Base-by-base conservation (phyloP, 2,797 vertebrate species). In the Catostomus latipinnis region DNA sequence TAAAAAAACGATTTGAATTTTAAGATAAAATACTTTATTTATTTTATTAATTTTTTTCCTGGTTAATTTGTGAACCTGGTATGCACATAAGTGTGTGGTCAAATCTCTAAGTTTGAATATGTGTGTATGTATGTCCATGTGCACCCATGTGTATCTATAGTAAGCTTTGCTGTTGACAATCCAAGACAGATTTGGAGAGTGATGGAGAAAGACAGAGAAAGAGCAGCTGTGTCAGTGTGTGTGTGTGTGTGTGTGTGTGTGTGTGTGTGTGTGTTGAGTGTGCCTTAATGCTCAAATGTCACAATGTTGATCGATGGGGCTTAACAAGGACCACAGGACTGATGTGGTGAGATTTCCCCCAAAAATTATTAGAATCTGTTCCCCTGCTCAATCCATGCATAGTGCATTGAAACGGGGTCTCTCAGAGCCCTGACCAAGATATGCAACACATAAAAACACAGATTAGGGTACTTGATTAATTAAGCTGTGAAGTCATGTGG, bases 201-300 rank as follows among this genome's bases (percentile, higher is more conserved):
- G 84, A 83, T 79, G 53, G 70, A 78, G 48, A 71, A 80, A 81
- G 76, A 78, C 49, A 71, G 71, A 81, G 80, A 82, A 81, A 71
- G 76, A 84, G 78, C 78, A 79, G 72, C 53, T 18, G 34, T 82
- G 84, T 66, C 75, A 62, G 61, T 76, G 79, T 74, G 65, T 3
- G 70, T 85, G 85, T 82, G 82, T 84, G 86, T 70, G 71, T 73
- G 82, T 72, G 78, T 12, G 87, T 70, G 71, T 73, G 82, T 72
- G 78, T 12, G 87, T 70, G 71, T 73, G 82, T 72, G 78, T 12
- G 87, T 70, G 71, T 73, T 70, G 71, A 74, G 82, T 72, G 78
- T 12, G 87, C 88, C 87, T 92, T 87, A 88, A 90, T 90, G 91
- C 89, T 88, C 87, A 94, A 94, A 94, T 94, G 93, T 94, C 94